Evolutionary conservation across 2,888 invertebrate genomes (phyloP), one percentile per base, ranked within the genome.

Genomic region (Chalcis sispes): DNA sequence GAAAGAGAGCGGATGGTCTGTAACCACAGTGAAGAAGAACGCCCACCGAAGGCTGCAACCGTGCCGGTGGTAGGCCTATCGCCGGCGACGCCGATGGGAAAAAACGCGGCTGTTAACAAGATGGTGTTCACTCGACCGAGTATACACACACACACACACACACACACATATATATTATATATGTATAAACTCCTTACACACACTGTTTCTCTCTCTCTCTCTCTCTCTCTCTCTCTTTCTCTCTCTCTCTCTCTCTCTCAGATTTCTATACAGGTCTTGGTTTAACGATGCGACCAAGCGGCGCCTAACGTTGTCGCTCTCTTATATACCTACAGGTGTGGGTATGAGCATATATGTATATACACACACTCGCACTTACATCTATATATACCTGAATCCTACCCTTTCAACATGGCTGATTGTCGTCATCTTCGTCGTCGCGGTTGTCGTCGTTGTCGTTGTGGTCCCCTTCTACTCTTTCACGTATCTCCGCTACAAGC

Each of bases 101-200:
- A 85, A 85, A 85, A 85, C 85, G 82, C 81, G 82, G 80, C 85
- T 85, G 86, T 86, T 85, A 86, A 86, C 86, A 86, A 86, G 86
- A 86, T 86, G 86, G 86, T 86, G 85, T 82, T 32, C 77, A 36
- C 54, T 65, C 76, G 65, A 59, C 46, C n/a, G 2, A 32, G 2
- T 46, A 46, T n/a, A n/a, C 13, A 3, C 46, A 46, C 46, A 36
- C 36, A 36, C 36, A 36, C 36, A 36, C 36, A 36, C 36, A 36
- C 36, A n/a, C n/a, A n/a, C 46, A n/a, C 13, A 15, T 15, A 36
- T 18, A 7, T 29, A n/a, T 75, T n/a, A 77, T 78, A 78, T 54
- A 50, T 52, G 32, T 32, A 58, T 23, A 15, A 32, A 56, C 46
- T 62, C 29, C 25, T 10, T n/a, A 27, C 25, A 67, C 52, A 25